Conservation (phyloP, 2,888 invertebrate genomes). For the Automeris io region DNA sequence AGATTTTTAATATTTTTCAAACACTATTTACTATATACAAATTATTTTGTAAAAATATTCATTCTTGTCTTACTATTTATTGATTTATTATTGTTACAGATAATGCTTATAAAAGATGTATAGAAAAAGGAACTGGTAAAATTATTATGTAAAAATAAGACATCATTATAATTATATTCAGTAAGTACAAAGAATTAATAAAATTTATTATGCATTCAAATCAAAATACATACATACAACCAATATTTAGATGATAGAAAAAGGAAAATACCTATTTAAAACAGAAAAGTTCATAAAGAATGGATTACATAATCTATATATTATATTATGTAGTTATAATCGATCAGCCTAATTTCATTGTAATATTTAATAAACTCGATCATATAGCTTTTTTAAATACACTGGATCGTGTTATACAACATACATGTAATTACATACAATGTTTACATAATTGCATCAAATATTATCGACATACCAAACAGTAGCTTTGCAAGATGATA, state of each 20-base stretch:
- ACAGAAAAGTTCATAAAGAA: conserved; percentile 37
- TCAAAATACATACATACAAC: conserved; percentile 29
- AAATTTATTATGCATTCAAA: conserved; percentile 44
- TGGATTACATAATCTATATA: conserved; percentile 14
- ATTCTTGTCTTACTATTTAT: conserved; percentile 72
- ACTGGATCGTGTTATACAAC: background rate
- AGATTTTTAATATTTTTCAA: conserved; percentile 73
- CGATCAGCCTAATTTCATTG: conserved; percentile 26
- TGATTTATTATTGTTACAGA: conserved; percentile 71
- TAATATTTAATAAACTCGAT: background rate
- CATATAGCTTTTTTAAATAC: background rate
- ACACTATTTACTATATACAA: conserved; percentile 75
- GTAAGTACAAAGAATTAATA: conserved; percentile 64
- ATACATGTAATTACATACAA: background rate
- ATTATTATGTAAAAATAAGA: conserved; percentile 64
- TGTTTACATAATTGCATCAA: background rate
- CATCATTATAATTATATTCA: conserved; percentile 56
- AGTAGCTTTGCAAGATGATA: background rate
- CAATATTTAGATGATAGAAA: conserved; percentile 24
- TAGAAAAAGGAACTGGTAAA: conserved; percentile 58
- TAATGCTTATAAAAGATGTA: conserved; percentile 65
- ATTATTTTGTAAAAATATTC: conserved; percentile 77
- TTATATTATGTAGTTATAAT: conserved; percentile 12
- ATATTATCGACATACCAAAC: background rate
- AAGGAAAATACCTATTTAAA: conserved; percentile 41